These are phyloP conservation scores for Auanema sp. DNA, from an alignment of 2,888 invertebrate genomes.

Conservation along the genomic window DNA sequence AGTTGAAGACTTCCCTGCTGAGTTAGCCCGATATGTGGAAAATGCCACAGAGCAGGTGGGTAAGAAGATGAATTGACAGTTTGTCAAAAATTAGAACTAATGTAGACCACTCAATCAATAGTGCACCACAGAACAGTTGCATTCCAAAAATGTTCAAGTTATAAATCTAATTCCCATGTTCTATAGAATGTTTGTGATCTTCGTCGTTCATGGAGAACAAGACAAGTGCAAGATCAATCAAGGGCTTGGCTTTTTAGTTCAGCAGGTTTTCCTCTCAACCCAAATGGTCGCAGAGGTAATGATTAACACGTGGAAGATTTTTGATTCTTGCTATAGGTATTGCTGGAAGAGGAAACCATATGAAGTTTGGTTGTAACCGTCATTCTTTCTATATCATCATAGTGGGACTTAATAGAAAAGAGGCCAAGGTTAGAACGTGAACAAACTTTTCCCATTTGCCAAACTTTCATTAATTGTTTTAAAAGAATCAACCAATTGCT, in stretches of 20 bases:
- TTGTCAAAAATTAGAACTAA: constrained; percentile 1
- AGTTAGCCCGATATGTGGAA: constrained; percentile 51
- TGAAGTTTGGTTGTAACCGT: constrained; percentile 59
- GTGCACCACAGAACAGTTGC: not conserved
- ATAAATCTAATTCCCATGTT: not conserved
- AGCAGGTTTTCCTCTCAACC: constrained; percentile 60
- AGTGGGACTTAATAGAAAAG: constrained; percentile 20
- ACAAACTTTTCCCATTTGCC: not conserved
- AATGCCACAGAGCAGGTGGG: constrained; percentile 41
- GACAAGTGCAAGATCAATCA: constrained; percentile 41
- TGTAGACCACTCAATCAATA: not conserved
- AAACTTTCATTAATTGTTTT: constrained; percentile 2
- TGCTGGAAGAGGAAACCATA: constrained; percentile 57
- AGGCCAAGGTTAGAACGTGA: constrained; percentile 7
- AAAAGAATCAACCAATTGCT: not conserved
- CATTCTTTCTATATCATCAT: constrained; percentile 48
- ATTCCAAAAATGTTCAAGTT: not conserved
- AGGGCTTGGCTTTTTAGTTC: constrained; percentile 32
- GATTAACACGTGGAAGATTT: not conserved
- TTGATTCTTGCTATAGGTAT: constrained; percentile 31
- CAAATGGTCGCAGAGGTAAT: constrained; percentile 44
- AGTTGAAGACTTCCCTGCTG: constrained; percentile 45
- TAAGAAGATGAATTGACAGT: no score
- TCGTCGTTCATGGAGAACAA: constrained; percentile 34
- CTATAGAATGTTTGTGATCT: constrained; percentile 45